Evolutionary conservation across 2,113 vertebrate species (phyloP).

Genomic region (Leiothrix lutea): DNA sequence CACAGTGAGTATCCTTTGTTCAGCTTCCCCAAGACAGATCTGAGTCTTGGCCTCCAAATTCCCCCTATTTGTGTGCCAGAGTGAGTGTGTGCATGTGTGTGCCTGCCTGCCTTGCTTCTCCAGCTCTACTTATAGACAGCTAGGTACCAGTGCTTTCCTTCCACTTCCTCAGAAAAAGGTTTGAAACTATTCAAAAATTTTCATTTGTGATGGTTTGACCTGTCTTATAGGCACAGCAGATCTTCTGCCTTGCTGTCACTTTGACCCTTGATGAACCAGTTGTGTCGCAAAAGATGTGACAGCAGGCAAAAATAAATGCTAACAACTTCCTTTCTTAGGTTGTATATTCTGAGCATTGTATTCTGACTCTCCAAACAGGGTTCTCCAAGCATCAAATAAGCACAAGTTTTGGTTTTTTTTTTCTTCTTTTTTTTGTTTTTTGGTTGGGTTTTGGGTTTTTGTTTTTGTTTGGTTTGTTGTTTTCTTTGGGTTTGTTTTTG

Average conservation of each 20-base stretch:
- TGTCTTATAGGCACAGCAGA: neutral
- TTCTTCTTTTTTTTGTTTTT: no score
- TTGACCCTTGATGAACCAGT: neutral
- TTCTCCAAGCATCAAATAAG: neutral
- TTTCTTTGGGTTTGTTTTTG: no score
- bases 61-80: neutral
- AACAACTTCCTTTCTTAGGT: neutral
- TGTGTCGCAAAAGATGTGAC: neutral
- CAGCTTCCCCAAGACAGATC: neutral
- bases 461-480: no score
- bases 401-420: no score
- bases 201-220: neutral
- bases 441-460: neutral
- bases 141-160: neutral
- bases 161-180: neutral
- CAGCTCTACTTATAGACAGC: neutral
- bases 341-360: neutral
- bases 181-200: neutral
- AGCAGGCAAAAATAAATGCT: neutral
- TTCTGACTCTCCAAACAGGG: neutral
- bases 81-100: fast-evolving
- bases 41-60: neutral
- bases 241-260: neutral
- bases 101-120: neutral
- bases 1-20: neutral